Base-by-base conservation (phyloP, 2,888 invertebrate genomes). In the Nudaria mundana region DNA sequence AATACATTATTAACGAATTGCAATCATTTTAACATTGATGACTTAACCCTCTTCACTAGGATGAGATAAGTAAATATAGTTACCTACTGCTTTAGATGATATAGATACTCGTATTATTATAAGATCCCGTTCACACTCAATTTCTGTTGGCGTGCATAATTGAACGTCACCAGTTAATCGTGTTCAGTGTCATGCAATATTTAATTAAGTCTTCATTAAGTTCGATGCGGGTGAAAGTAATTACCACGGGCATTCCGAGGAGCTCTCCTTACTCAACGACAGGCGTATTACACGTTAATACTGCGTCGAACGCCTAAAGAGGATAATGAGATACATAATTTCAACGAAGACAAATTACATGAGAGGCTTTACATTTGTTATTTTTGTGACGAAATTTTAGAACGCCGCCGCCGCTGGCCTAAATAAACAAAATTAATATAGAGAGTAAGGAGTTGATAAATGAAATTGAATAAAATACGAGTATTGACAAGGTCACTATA, bases 151-250 rank as follows among this genome's bases (percentile, higher is more conserved):
- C 33, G 37, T 30, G 47, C 30, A 49, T 55, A 58, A 57, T 56
- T 63, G 43, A 42, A 56, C 52, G 48, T 55, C 51, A 57, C 52
- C 52, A 50, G 52, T 56, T 56, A 61, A 66, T 71, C 57, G 60
- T 60, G 64, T 49, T 61, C 56, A 63, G 56, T 70, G 66, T 66
- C 69, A 64, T 69, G 64, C 63, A 61, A 69, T 71, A 71, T 75
- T 68, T 74, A 77, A 79, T 80, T 75, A 75, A 70, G 59, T 54
- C 60, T 67, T 71, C 67, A 75, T 69, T 70, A 66, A 63, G 63
- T 67, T 65, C 65, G 68, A 74, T 76, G 73, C 72, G 68, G 75
- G 69, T 52, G 47, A 61, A 63, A 64, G 71, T 72, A 69, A 77
- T 76, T 74, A 72, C 63, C 59, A 52, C 55, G 41, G 58, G 69